Evolutionary conservation across 2,113 vertebrate genomes (phyloP).

Genomic region (Vireo altiloquus): DNA sequence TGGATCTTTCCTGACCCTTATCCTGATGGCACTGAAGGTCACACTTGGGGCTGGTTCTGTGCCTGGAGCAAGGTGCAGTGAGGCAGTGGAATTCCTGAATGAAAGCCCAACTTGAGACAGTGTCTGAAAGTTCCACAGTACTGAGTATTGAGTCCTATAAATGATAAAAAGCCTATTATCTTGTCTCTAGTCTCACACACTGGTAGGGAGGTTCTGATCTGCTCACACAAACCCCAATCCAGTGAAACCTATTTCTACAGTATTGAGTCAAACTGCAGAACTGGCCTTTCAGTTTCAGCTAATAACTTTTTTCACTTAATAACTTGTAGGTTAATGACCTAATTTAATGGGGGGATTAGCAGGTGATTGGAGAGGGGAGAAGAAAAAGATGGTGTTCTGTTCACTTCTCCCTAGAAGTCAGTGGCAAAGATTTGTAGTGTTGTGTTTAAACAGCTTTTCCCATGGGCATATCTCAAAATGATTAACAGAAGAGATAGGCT

Average conservation of each 20-base stretch:
- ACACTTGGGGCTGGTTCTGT: not conserved
- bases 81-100: not conserved
- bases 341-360: not conserved
- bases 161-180: not conserved
- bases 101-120: not conserved
- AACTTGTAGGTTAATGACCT: not conserved
- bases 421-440: not conserved
- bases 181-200: rapidly evolving
- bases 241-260: not conserved
- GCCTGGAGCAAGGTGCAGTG: not conserved
- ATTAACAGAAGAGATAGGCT: not conserved
- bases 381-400: not conserved
- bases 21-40: not conserved
- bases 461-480: not conserved
- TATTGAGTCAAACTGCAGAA: not conserved
- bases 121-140: not conserved
- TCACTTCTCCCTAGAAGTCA: not conserved
- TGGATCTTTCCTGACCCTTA: not conserved
- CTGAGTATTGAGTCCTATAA: not conserved
- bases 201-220: not conserved
- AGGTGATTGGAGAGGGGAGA: not conserved
- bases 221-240: not conserved
- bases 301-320: not conserved
- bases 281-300: not conserved
- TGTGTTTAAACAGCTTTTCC: not conserved